Percentiles rank a stretch among this genome's conserved stretches.
Evolutionary conservation across 37 sponge, comb jelly and placozoan genomes (phyloP).

Genomic region (Mnemiopsis leidyi): DNA sequence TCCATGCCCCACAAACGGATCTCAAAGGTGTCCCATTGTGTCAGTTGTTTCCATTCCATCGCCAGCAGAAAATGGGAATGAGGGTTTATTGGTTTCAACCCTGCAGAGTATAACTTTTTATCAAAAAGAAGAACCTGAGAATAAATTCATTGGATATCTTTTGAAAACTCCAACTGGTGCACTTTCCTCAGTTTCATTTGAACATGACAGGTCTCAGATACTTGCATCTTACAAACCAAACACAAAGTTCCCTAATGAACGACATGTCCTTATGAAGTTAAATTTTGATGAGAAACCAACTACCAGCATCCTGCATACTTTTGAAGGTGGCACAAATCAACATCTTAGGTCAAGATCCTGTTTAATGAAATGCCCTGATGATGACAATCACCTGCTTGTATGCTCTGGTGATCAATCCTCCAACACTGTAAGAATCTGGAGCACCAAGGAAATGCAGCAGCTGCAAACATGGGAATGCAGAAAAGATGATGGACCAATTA

Average conservation of each 20-base stretch:
- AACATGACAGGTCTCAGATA: neutral
- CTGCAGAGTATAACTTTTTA: constrained; percentile 26
- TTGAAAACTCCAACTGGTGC: constrained; percentile 19
- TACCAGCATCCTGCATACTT: neutral
- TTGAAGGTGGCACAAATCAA: constrained; percentile 23
- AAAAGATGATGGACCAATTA: constrained; percentile 44
- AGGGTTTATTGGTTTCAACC: constrained; percentile 6
- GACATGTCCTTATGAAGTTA: constrained; percentile 26
- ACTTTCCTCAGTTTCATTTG: constrained; percentile 25
- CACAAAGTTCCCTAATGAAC: constrained; percentile 6
- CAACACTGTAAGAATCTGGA: constrained; percentile 18
- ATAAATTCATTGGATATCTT: neutral
- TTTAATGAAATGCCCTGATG: constrained; percentile 29
- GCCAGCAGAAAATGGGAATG: neutral
- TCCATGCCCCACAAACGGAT: neutral
- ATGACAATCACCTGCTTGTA: constrained; percentile 53
- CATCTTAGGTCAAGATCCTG: constrained; percentile 6
- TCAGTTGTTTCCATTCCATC: constrained; percentile 23
- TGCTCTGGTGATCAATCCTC: constrained; percentile 31
- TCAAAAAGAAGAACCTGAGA: neutral
- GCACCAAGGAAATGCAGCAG: neutral
- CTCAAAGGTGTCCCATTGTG: constrained; percentile 21
- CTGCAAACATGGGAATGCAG: neutral
- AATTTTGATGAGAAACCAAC: neutral
- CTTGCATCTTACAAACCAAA: constrained; percentile 52